A percentile compares a stretch with the other conserved stretches of the same genome.
These are phyloP conservation scores for Pica pica DNA, from an alignment of 2,113 vertebrate species.

Conservation along the genomic window DNA sequence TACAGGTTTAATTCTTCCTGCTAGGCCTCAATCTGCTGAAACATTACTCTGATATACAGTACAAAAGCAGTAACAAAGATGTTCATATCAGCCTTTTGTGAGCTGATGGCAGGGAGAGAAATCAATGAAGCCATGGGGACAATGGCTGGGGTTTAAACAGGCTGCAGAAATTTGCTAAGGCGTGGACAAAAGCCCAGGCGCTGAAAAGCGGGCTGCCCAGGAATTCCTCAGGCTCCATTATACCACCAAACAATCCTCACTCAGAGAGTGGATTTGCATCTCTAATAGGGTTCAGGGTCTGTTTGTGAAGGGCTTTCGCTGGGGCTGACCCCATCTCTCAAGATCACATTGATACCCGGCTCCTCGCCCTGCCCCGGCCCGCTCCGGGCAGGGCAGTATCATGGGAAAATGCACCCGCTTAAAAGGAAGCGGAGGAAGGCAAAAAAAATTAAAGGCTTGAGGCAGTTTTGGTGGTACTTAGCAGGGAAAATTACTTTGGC, in stretches of 20 bases:
- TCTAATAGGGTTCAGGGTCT: constrained; percentile 88
- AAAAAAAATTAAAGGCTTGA: constrained; percentile 78
- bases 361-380: constrained; percentile 69
- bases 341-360: constrained; percentile 79
- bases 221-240: constrained; percentile 83
- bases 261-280: constrained; percentile 93
- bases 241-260: constrained; percentile 82
- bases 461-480: constrained; percentile 86
- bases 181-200: constrained; percentile 73
- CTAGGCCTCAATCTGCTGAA: constrained; percentile 84
- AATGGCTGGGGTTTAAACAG: constrained; percentile 85
- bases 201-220: constrained; percentile 71
- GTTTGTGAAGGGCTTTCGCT: constrained; percentile 87
- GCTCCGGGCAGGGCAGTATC: constrained; percentile 72
- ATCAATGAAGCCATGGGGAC: constrained; percentile 81
- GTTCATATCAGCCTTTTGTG: constrained; percentile 88
- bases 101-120: constrained; percentile 87
- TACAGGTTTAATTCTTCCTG: constrained; percentile 86
- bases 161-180: constrained; percentile 85
- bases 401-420: constrained; percentile 85
- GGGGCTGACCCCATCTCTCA: constrained; percentile 81
- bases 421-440: constrained; percentile 75
- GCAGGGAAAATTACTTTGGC: constrained; percentile 86
- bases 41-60: constrained; percentile 87
- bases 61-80: constrained; percentile 92